Conservation (phyloP, 2,797 vertebrate genomes). For the Gastrophryne carolinensis region DNA sequence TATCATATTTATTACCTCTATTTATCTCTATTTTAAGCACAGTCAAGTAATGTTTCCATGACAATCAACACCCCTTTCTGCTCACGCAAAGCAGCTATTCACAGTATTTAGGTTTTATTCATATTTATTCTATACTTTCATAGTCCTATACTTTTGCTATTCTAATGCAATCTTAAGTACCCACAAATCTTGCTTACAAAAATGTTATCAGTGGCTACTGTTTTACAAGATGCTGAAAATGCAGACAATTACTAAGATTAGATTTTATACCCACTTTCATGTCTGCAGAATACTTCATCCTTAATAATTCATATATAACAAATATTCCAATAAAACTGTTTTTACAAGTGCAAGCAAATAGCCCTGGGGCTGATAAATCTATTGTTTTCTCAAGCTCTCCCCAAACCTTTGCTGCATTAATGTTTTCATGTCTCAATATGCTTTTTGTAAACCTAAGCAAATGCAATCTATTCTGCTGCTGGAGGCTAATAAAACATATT, state of each 20-base stretch:
- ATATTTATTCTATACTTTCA: too few relatives aligned
- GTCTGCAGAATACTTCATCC: background rate
- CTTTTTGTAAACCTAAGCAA: conserved; percentile 22
- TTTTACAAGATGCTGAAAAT: background rate
- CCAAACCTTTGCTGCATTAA: background rate
- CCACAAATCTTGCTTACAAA: background rate
- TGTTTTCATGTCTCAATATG: conserved; percentile 1
- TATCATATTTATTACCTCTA: too few relatives aligned
- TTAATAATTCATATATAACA: conserved; percentile 6
- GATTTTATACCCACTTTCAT: conserved; percentile 21
- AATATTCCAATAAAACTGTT: conserved; percentile 15
- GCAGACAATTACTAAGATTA: conserved; percentile 10
- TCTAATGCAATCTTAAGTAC: too few relatives aligned
- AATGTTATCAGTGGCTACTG: background rate
- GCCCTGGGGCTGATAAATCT: conserved; percentile 23
- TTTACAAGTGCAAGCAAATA: conserved; percentile 30
- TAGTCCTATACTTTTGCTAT: too few relatives aligned
- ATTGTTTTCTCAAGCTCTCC: conserved; percentile 2
- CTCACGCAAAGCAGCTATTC: too few relatives aligned
- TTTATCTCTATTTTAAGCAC: too few relatives aligned
- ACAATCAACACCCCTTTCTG: too few relatives aligned
- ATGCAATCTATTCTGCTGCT: conserved; percentile 14
- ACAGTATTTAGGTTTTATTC: too few relatives aligned
- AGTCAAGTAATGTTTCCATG: too few relatives aligned
- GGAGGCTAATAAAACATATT: background rate